Conservation (phyloP, 1,140 invertebrate genomes). For the Drosophila erecta region DNA sequence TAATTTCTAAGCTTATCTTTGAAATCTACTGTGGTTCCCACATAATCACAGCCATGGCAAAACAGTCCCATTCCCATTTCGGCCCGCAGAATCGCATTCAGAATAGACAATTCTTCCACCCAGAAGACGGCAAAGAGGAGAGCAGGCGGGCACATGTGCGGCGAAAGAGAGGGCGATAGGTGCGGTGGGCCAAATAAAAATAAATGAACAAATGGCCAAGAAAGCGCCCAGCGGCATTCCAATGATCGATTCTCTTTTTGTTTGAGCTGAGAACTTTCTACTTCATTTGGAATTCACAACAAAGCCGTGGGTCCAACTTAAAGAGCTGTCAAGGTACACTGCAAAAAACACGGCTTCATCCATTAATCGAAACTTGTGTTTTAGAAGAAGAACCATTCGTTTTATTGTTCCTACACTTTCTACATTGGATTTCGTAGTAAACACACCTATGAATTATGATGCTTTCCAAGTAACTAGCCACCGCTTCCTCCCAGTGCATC, state of each 20-base stretch:
- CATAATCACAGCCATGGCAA: not conserved
- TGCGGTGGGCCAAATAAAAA: constrained; percentile 2
- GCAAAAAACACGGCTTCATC: not conserved
- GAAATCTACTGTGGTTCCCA: constrained; percentile 21
- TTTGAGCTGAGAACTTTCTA: constrained; percentile 64
- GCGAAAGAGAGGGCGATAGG: constrained; percentile 7
- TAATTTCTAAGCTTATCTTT: constrained; percentile 3
- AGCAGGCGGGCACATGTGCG: not conserved
- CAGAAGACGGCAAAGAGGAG: not conserved
- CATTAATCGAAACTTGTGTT: not conserved
- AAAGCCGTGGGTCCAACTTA: constrained; percentile 5
- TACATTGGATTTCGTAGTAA: too few species aligned
- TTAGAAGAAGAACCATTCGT: too few species aligned
- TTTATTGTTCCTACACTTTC: too few species aligned
- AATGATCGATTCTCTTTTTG: constrained; percentile 41
- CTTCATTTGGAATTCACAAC: constrained; percentile 71
- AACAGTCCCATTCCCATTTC: constrained; percentile 14
- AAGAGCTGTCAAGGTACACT: constrained; percentile 12
- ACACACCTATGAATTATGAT: too few species aligned
- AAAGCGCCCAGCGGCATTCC: constrained; percentile 55
- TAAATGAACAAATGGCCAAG: constrained; percentile 44
- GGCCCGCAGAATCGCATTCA: constrained; percentile 32
- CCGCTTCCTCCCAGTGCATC: not conserved
- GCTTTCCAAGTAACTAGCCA: too few species aligned
- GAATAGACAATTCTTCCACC: constrained; percentile 46